Evolutionary conservation across 2,888 invertebrate species (phyloP).

Genomic region (Nezara viridula): DNA sequence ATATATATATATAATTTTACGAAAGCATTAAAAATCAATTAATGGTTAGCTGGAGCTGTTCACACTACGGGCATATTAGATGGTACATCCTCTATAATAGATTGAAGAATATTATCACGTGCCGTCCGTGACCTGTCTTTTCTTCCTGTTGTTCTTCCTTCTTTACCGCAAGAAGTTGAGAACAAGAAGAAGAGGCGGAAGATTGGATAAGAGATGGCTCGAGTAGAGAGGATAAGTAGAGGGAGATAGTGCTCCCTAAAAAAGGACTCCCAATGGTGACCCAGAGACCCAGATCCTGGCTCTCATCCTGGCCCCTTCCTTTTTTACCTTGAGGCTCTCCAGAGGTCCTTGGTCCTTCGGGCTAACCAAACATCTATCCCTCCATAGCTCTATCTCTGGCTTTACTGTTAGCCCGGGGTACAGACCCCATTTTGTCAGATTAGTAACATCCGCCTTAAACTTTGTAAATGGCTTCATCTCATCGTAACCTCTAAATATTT

Average conservation of each 20-base stretch:
- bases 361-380: background rate
- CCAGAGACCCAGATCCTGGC: constrained; percentile 25
- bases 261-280: constrained; percentile 23
- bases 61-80: no score
- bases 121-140: background rate
- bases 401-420: no score
- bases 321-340: background rate
- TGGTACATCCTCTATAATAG: no score
- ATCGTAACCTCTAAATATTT: no score
- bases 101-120: background rate
- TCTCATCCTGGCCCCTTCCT: background rate
- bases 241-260: background rate
- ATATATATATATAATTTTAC: no score
- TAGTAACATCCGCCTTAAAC: no score
- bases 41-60: no score
- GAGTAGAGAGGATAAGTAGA: background rate
- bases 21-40: no score
- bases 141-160: background rate
- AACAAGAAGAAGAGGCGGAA: background rate
- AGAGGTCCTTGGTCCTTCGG: background rate
- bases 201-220: background rate
- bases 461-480: no score
- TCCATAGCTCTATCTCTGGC: no score
- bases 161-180: background rate
- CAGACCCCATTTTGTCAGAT: no score